phyloP scores from a whole-genome alignment of 2,888 invertebrate species.

The Spodoptera picta region DNA sequence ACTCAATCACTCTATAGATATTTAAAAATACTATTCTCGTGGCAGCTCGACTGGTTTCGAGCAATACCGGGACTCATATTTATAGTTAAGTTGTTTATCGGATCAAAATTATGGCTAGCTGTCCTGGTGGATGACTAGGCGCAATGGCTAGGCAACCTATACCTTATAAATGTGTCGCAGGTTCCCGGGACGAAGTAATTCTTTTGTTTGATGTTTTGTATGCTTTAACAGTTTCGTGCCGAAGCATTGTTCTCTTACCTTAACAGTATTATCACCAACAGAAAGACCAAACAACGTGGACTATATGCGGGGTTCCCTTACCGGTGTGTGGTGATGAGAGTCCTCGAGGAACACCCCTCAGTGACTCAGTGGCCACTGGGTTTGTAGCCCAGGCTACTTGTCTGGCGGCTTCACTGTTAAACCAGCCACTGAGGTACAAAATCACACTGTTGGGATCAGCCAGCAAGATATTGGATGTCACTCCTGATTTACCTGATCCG shows the following conservation, averaged over 20 bases:
- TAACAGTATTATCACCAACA: slow-evolving; percentile 39
- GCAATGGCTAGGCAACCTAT: too few relatives aligned
- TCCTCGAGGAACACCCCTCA: slow-evolving; percentile 79
- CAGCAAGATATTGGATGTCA: slow-evolving; percentile 94
- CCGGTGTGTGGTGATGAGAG: slow-evolving; percentile 78
- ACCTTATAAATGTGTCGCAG: too few relatives aligned
- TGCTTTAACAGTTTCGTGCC: too few relatives aligned
- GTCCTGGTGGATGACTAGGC: too few relatives aligned
- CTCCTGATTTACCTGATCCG: slow-evolving; percentile 83
- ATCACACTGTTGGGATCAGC: slow-evolving; percentile 94
- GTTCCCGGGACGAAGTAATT: too few relatives aligned
- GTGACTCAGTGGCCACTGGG: slow-evolving; percentile 95
- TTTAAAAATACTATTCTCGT: background rate
- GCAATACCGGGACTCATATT: too few relatives aligned
- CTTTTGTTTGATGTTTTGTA: too few relatives aligned
- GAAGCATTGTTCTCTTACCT: background rate
- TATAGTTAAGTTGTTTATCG: too few relatives aligned
- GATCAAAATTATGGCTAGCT: too few relatives aligned
- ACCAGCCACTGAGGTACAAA: slow-evolving; percentile 95
- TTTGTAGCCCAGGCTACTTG: slow-evolving; percentile 95
- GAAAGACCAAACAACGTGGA: slow-evolving; percentile 74
- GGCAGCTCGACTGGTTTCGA: too few relatives aligned
- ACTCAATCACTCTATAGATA: too few relatives aligned
- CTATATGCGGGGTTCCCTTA: slow-evolving; percentile 74
- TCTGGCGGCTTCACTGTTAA: slow-evolving; percentile 94